Evolutionary conservation across 1,140 invertebrate species (phyloP).

Genomic region (Pygmarrhopalites habei): DNA sequence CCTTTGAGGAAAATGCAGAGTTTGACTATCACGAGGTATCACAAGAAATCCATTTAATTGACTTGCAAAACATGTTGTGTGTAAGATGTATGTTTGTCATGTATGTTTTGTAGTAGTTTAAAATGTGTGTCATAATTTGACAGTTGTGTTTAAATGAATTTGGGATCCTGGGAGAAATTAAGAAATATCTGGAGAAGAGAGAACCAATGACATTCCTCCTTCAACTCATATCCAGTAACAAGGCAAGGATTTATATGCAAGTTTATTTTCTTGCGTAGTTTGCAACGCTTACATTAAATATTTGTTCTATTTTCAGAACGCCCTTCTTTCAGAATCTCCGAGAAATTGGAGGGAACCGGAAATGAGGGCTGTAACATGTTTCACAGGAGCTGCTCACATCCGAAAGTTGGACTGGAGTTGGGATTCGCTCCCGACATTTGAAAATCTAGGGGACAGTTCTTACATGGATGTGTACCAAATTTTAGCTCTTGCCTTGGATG

Average conservation of each 20-base stretch:
- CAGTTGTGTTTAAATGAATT: not conserved
- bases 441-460: not conserved
- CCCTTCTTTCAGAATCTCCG: not conserved
- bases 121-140: too few relatives aligned
- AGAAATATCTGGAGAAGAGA: not conserved
- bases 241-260: too few relatives aligned
- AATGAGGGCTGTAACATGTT: not conserved
- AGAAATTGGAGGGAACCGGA: not conserved
- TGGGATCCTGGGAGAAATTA: not conserved
- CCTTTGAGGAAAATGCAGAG: not conserved
- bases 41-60: too few relatives aligned
- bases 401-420: not conserved
- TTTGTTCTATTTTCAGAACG: not conserved
- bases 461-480: not conserved
- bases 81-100: too few relatives aligned
- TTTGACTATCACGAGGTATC: slow-evolving; percentile 3
- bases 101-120: too few relatives aligned
- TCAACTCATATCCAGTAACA: too few relatives aligned
- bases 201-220: not conserved
- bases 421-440: not conserved
- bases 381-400: not conserved
- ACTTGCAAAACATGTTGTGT: too few relatives aligned
- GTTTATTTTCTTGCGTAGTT: too few relatives aligned
- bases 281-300: too few relatives aligned
- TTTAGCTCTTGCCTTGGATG: not conserved